phyloP scores from a whole-genome alignment of 1,140 invertebrate genomes.

The Vanessa tameamea region DNA sequence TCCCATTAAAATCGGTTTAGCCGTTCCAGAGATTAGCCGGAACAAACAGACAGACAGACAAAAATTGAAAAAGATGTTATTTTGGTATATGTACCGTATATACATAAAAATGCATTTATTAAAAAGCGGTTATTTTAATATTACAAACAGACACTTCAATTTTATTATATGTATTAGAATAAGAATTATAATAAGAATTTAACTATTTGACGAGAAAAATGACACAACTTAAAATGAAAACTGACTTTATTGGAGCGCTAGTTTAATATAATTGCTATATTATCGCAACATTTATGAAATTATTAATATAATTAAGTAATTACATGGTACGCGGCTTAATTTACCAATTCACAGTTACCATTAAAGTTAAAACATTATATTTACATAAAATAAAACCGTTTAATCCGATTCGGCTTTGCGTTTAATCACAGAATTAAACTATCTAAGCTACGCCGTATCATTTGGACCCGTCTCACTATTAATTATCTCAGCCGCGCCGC shows the following conservation, averaged over 20 bases:
- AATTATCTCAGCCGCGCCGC: constrained; percentile 63
- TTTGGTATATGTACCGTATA: no score
- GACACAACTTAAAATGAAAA: not conserved
- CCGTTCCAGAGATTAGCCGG: no score
- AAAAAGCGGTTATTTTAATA: no score
- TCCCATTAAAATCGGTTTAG: no score
- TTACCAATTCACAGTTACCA: constrained; percentile 1
- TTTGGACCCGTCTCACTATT: constrained; percentile 70
- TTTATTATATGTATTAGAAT: no score
- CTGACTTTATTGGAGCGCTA: not conserved
- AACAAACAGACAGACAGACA: no score
- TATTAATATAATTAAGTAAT: constrained; percentile 6
- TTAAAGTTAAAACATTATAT: constrained; percentile 1
- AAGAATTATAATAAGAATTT: no score
- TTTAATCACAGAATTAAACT: constrained; percentile 65
- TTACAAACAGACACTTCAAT: no score
- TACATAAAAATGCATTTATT: no score
- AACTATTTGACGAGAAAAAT: no score
- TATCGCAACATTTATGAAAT: not conserved
- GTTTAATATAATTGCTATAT: not conserved
- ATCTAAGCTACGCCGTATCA: constrained; percentile 61
- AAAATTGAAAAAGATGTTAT: no score
- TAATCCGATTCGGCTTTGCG: constrained; percentile 64
- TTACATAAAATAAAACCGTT: constrained; percentile 38
- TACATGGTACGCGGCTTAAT: not conserved